Base-by-base conservation (phyloP, 2,113 vertebrate genomes). In the Lampris megalopsis region DNA sequence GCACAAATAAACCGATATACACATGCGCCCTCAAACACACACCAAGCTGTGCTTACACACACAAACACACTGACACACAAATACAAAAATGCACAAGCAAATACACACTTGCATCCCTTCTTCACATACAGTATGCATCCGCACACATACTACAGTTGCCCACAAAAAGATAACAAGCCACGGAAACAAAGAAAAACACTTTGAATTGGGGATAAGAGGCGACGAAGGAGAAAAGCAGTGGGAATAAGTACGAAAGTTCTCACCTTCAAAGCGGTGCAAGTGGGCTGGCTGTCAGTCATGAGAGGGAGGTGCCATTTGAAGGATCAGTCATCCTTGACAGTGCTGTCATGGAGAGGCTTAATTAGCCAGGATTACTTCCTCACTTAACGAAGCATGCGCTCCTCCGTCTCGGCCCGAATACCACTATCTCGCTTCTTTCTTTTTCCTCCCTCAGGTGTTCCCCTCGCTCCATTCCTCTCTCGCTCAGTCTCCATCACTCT, bases 271-370 rank as follows among this genome's bases (percentile, higher is more conserved):
- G 91, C 84, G 64, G 80, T 84, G 84, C 86, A 90, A 86, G 89
- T 76, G 80, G 77, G 68, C 83, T 81, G 77, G 86, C 90, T 93
- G 93, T 92, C 93, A 93, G 87, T 90, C 90, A 88, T 75, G 77
- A 88, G 84, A 90, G 83, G 78, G 91, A 91, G 92, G 90, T 87
- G 88, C 87, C 90, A 90, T 92, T 93, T 94, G 91, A 93, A 92
- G 91, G 92, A 92, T 93, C 93, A 94, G 86, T 94, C 93, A 94
- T 93, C 91, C 93, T 77, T 94, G 93, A 94, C 93, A 93, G 92
- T 85, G 88, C 93, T 94, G 93, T 94, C 93, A 94, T 91, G 86
- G 89, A 91, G 92, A 91, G 88, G 90, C 91, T 94, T 94, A 94
- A 94, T 94, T 94, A 94, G 90, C 89, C 89, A 88, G 91, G 92